Conservation (phyloP, 2,888 invertebrate genomes). For the Drosophila atripex region DNA sequence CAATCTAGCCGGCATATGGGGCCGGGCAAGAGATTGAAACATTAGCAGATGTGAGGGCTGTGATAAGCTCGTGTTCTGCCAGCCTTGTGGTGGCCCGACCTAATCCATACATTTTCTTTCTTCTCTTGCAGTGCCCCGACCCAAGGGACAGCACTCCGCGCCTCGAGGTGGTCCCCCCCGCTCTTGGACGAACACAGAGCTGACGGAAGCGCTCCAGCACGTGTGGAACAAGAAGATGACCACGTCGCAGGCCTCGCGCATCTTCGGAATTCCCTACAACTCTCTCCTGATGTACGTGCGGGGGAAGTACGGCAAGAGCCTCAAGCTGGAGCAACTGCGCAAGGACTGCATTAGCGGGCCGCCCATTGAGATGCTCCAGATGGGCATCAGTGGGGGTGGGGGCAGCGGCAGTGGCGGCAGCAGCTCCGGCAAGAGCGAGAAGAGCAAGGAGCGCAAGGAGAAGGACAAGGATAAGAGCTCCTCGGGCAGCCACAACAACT, state of each 20-base stretch:
- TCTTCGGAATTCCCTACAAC: conserved; percentile 97
- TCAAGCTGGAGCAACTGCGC: conserved; percentile 93
- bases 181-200: conserved; percentile 96
- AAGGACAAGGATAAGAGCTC: conserved; percentile 70
- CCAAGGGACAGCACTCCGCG: conserved; percentile 95
- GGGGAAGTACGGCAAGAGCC: conserved; percentile 96
- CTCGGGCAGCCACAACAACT: conserved; percentile 16
- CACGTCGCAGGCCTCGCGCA: conserved; percentile 94
- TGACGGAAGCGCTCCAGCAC: conserved; percentile 95
- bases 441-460: conserved; percentile 71
- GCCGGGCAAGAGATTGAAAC: conserved; percentile 82
- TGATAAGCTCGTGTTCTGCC: conserved; percentile 76
- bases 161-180: conserved; percentile 95
- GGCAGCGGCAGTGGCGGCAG: conserved; percentile 62
- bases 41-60: conserved; percentile 80
- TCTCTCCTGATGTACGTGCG: conserved; percentile 95
- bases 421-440: conserved; percentile 65
- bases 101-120: not conserved
- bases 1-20: conserved; percentile 59
- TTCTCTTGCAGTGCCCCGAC: conserved; percentile 88
- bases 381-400: conserved; percentile 85
- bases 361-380: conserved; percentile 88
- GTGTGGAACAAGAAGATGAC: conserved; percentile 99
- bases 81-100: conserved; percentile 4
- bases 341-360: conserved; percentile 95